Evolutionary conservation across 2,797 vertebrate species (phyloP).

Genomic region (Girardinus metallicus): DNA sequence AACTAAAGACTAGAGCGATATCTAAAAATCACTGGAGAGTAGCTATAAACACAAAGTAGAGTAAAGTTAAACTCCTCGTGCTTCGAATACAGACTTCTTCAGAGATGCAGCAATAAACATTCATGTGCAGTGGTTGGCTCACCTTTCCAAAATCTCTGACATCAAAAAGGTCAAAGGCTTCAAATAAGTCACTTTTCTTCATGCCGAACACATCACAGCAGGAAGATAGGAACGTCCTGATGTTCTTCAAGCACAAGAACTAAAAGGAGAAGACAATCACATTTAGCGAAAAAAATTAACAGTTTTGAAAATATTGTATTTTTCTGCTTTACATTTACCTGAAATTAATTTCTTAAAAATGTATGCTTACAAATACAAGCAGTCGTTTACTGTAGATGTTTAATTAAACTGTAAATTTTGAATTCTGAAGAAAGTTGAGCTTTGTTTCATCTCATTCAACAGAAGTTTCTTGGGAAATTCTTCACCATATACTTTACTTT

Average conservation of each 20-base stretch:
- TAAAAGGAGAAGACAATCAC: conserved; percentile 50
- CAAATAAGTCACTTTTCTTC: conserved; percentile 94
- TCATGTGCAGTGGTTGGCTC: conserved; percentile 59
- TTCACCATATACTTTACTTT: not conserved
- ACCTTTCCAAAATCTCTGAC: conserved; percentile 97
- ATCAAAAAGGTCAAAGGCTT: conserved; percentile 95
- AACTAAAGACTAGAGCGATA: not conserved
- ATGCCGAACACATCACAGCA: conserved; percentile 91
- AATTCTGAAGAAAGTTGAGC: not conserved
- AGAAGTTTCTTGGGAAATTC: not conserved
- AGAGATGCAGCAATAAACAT: not conserved
- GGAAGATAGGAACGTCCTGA: conserved; percentile 89
- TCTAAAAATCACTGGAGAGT: not conserved
- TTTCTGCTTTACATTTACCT: not conserved
- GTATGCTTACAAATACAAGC: not conserved
- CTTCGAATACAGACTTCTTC: not conserved
- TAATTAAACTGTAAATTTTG: not conserved
- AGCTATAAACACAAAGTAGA: not conserved
- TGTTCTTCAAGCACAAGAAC: conserved; percentile 98
- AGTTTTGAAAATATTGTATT: not conserved
- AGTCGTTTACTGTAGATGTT: not conserved
- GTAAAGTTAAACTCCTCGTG: not conserved
- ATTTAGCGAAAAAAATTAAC: not conserved
- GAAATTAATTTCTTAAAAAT: not conserved
- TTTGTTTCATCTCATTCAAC: not conserved